Percentiles rank a stretch among this genome's conserved stretches.
These are phyloP conservation scores for Pterois miles DNA, from an alignment of 2,797 vertebrate genomes.

Conservation along the genomic window DNA sequence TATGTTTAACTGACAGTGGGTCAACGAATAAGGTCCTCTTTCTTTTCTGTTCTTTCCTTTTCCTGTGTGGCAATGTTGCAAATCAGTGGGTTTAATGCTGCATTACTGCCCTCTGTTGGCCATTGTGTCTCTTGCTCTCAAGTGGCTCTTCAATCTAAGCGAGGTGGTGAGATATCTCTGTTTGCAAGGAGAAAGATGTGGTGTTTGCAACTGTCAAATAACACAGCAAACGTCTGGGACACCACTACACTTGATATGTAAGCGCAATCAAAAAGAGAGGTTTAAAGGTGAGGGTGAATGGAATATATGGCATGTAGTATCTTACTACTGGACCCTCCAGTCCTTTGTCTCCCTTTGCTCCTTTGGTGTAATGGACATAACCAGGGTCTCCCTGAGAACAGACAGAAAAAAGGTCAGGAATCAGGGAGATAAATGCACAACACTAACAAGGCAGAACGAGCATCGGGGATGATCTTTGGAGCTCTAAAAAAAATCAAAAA, in stretches of 20 bases:
- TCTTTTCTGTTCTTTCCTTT: background rate
- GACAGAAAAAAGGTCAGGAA: background rate
- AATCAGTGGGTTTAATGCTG: background rate
- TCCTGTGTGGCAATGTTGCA: background rate
- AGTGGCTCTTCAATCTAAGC: background rate
- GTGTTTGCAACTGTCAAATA: background rate
- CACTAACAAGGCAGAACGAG: background rate
- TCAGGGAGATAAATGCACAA: background rate
- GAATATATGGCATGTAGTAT: background rate
- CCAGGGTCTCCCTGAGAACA: constrained; percentile 61
- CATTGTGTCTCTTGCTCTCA: background rate
- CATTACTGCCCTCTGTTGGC: constrained; percentile 65
- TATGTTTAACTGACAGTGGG: background rate
- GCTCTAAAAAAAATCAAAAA: background rate
- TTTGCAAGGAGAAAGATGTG: background rate
- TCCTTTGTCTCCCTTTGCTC: constrained; percentile 67
- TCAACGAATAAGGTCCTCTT: background rate
- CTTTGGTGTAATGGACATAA: constrained; percentile 15
- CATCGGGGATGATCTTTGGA: background rate
- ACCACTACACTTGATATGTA: background rate
- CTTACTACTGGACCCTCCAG: constrained; percentile 61
- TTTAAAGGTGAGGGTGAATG: background rate
- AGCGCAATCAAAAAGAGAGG: background rate
- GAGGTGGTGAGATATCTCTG: background rate
- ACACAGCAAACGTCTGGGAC: background rate